Evolutionary conservation across 2,888 invertebrate genomes (phyloP).

Genomic region (Chloromyia formosa): DNA sequence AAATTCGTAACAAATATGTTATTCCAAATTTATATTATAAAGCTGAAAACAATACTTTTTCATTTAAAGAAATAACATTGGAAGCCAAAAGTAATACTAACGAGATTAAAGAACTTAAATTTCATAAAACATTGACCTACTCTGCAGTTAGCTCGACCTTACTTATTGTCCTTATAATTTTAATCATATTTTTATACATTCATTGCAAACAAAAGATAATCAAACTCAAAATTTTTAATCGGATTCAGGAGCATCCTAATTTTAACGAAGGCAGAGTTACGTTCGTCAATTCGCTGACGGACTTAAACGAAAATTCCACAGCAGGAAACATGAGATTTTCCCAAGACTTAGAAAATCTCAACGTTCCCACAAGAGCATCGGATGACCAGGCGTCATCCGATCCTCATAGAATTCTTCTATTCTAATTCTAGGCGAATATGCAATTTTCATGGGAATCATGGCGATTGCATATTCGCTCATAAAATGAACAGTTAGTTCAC

Average conservation of each 20-base stretch:
- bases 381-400: not conserved
- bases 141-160: not conserved
- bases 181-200: not conserved
- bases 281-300: not conserved
- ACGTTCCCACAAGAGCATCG: not conserved
- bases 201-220: not conserved
- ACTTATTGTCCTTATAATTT: not conserved
- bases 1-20: constrained; percentile 34
- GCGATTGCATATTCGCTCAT: not conserved
- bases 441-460: not conserved
- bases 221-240: constrained; percentile 1
- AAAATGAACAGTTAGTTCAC: too few relatives aligned
- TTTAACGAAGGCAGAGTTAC: constrained; percentile 1
- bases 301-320: not conserved
- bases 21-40: constrained; percentile 25
- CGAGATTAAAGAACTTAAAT: not conserved
- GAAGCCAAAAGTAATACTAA: too few relatives aligned
- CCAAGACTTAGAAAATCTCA: not conserved
- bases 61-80: constrained; percentile 1
- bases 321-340: constrained; percentile 10
- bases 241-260: not conserved
- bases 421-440: not conserved
- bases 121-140: not conserved
- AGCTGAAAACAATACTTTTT: constrained; percentile 13
- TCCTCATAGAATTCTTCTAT: not conserved